Percentiles rank a stretch among this genome's conserved stretches.
phyloP scores from a whole-genome alignment of 1,140 invertebrate genomes.

The Lucilia cuprina region DNA sequence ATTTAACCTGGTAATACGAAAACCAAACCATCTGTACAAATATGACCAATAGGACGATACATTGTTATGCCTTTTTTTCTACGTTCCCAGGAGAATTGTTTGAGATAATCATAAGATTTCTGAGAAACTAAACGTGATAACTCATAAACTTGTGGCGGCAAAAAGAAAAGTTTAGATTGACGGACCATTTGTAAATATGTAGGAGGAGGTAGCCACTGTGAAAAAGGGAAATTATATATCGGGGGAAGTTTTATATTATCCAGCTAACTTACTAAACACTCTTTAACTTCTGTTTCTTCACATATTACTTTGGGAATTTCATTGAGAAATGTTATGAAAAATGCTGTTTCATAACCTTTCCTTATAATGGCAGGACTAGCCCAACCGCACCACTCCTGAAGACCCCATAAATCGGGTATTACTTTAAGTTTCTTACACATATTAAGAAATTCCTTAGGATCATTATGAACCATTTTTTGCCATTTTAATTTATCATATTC shows the following conservation, averaged over 20 bases:
- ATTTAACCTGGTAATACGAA: conserved; percentile 58
- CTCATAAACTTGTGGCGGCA: conserved; percentile 69
- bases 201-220: conserved; percentile 67
- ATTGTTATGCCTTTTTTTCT: conserved; percentile 57
- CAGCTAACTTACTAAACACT: background rate
- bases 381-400: conserved; percentile 89
- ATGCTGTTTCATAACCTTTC: conserved; percentile 76
- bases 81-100: conserved; percentile 62
- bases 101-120: conserved; percentile 61
- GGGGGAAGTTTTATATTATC: too few relatives aligned
- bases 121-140: conserved; percentile 63
- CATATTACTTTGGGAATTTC: conserved; percentile 65
- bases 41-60: conserved; percentile 63
- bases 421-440: conserved; percentile 76
- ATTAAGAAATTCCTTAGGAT: conserved; percentile 75
- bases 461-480: conserved; percentile 66
- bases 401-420: conserved; percentile 81
- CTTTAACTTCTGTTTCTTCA: conserved; percentile 73
- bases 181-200: conserved; percentile 54
- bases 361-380: conserved; percentile 71
- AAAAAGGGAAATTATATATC: too few relatives aligned
- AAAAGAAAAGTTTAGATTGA: conserved; percentile 56
- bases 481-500: conserved; percentile 51
- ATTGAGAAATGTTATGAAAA: conserved; percentile 74
- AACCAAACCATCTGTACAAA: conserved; percentile 56